Evolutionary conservation across 2,797 vertebrate species (phyloP), one percentile per base, ranked within the genome.

Genomic region (Atherinosoma microstoma): DNA sequence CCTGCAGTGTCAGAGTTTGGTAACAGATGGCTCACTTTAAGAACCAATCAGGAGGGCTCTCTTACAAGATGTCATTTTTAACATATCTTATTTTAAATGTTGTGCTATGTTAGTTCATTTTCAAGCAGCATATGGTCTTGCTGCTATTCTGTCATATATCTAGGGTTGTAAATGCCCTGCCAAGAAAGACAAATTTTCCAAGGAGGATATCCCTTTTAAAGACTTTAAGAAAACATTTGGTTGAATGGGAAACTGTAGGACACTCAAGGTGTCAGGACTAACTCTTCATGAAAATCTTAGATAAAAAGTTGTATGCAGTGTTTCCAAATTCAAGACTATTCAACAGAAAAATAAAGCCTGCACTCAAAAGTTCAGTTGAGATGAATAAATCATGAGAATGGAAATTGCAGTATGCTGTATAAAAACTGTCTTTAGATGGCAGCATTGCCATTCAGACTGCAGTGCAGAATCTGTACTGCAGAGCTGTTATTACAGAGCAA

Each of bases 1-100:
- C 83, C 77, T 79, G 79, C 66, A 20, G 76, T 73, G 73, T 64
- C 29, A 47, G 74, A 47, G 49, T 84, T 83, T 73, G 67, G 73
- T 77, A 78, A 87, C 87, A 91, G 89, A 88, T 91, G 88, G 84
- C 70, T 87, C 0, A 2, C 62, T 84, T 72, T 80, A 49, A 85
- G 64, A 82, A 66, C 56, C 10, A 29, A 34, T 3, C 18, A 79
- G 59, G 45, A 75, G 69, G 42, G 27, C 62, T 75, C 35, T 58
- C 57, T 77, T 71, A 70, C 75, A 78, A 67, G 66, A 88, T 40
- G 57, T 71, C 7, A 53, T 73, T 75, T 80, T 76, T 54, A 69
- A 62, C 69, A 64, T 73, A 65, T 73, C 63, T 78, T 36, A 51
- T 65, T 85, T 75, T 64, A 29, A 79, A 51, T 57, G 42, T 54